Evolutionary conservation across 2,888 invertebrate genomes (phyloP), one percentile per base, ranked within the genome.

Genomic region (Laothoe populi): DNA sequence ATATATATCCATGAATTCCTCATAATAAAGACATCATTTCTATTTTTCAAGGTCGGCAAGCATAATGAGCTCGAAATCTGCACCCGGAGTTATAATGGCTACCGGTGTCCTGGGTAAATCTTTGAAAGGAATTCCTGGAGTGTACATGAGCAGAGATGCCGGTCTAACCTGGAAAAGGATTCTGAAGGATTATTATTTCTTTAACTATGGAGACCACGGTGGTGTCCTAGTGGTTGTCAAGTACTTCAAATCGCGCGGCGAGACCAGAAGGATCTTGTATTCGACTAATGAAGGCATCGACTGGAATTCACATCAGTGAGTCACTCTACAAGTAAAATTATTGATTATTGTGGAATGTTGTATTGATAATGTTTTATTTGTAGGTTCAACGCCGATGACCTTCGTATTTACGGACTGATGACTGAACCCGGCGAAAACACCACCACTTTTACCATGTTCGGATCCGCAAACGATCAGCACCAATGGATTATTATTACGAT

Each of bases 381-480:
- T 75, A 95, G 95, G 79, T 96, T 96, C 77, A 94, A 95, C 71
- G 94, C 94, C 31, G 94, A 95, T 64, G 95, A 96, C 81, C 94
- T 98, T 13, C 94, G 96, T 61, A 95, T 98, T n/a, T 97, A 98
- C 82, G 98, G 98, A 8, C 86, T 98, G 19, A 97, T 98, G 96
- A 98, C 98, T 0, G 98, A 98, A 79, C 98, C 98, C 0, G 98
- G 98, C n/a, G 97, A 98, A 83, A 98, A 97, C 79, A 97, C 98
- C 0, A 97, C 98, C 0, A 95, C 97, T 0, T 98, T 98, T 79
- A 98, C 98, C 0, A 95, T 98, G 94, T 98, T 98, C 84, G 98
- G 98, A 0, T 98, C 98, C 0, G 94, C 95, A 46, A 94, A 94
- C 16, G 94, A 95, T 1, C 94, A 95, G 63, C 98, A 98, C 81